Evolutionary conservation across 1,140 invertebrate species (phyloP), one percentile per base, ranked within the genome.

Genomic region (Acromyrmex charruanus): DNA sequence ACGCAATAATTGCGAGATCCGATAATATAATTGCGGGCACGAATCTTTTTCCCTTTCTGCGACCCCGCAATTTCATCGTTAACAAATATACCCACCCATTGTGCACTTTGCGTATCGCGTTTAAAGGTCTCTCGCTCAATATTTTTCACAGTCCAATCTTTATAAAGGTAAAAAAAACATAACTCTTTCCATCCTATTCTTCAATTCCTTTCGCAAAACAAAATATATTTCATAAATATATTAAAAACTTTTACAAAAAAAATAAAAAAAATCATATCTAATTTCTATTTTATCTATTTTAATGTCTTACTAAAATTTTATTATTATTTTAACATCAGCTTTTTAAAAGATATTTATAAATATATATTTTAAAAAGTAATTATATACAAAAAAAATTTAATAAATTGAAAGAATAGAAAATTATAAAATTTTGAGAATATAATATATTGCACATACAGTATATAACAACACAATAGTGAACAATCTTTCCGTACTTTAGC

Each of bases 1-100:
- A 39, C 80, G 68, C 69, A 82, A 74, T 58, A 82, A 82, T 61
- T 74, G 68, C 55, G 80, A 84, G 80, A 84, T 84, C 55, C 53
- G 28, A 25, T 81, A 81, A 80, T 80, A 35, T 81, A 81, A 80
- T 80, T 77, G 53, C n/a, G 71, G 44, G 49, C 68, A 69, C 35
- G 31, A 71, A 69, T 69, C 68, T 87, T 77, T 66, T 55, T 31
- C n/a, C 68, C 28, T 28, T 63, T 68, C 51, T 68, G 25, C 55
- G 18, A 3, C 14, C 69, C 21, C 71, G 35, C 63, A 51, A 75
- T 77, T 28, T 66, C 28, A 31, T 51, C 44, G n/a, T 82, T 59
- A 82, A 75, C 80, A 75, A 75, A 75, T 75, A 61, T 63, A 21
- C 18, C 39, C 16, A 35, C 14, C 63, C 53, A 44, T 16, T 63